Evolutionary conservation across 2,797 vertebrate species (phyloP).

Genomic region (Onychomys torridus): DNA sequence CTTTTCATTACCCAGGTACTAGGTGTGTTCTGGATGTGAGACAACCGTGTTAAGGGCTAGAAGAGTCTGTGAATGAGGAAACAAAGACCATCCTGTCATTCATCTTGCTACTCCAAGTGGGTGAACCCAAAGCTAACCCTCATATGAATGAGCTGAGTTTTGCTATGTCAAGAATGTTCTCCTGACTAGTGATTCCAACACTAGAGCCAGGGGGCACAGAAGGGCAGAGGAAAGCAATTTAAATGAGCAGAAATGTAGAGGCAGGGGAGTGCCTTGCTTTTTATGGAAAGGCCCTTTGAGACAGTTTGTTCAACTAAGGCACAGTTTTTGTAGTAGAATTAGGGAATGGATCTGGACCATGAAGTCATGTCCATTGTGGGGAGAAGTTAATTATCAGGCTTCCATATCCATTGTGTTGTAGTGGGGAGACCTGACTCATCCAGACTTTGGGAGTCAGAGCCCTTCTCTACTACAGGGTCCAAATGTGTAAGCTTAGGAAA

Average conservation of each 20-base stretch:
- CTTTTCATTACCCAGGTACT: neutral
- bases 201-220: neutral
- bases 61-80: neutral
- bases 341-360: neutral
- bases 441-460: neutral
- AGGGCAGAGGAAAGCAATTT: neutral
- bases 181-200: neutral
- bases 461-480: neutral
- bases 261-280: neutral
- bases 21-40: neutral
- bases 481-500: neutral
- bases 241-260: fast-evolving
- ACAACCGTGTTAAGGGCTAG: neutral
- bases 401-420: neutral
- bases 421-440: neutral
- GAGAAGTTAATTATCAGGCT: neutral
- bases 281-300: neutral
- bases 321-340: fast-evolving
- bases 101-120: fast-evolving
- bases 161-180: neutral
- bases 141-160: neutral
- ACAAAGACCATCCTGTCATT: neutral
- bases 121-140: neutral
- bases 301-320: neutral
- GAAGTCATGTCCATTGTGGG: fast-evolving